Evolutionary conservation across 1,140 invertebrate species (phyloP), one percentile per base, ranked within the genome.

Genomic region (Phocides pigmalion): DNA sequence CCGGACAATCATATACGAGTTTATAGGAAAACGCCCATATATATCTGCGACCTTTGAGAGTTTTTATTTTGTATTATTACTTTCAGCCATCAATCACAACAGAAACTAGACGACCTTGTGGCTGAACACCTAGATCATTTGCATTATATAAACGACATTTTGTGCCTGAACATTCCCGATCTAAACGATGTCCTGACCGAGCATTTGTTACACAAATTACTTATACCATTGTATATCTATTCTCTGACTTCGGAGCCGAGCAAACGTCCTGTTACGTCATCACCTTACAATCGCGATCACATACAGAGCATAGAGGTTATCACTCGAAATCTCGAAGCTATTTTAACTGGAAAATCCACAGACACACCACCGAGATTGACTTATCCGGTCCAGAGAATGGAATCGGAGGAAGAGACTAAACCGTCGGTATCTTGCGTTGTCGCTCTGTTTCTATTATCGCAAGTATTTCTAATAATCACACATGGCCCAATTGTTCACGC

Each of bases 81-180:
- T 94, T 94, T 37, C 89, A 97, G 94, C 87, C 98, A 98, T 87
- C 97, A 98, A 93, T 98, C 94, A 85, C 97, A 95, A 90, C 98
- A 95, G 89, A 95, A 97, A 81, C 92, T 99, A 35, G 95, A 98
- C 11, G 98, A 99, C 90, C 93, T 99, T 47, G 98, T 99, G 2
- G 98, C 98, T 0, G 98, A 99, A 92, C 98, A 99, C 90, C 92
- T 99, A 39, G 98, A 99, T 90, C 98, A 99, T 90, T 92, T 99
- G 9, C 98, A 99, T 92, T 99, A 99, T 89, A 92, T 99, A 16
- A 99, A 99, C 82, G 99, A 99, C 74, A 99, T 99, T 82, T 93
- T 99, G 14, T 96, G 96, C 81, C 93, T 99, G 14, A 95, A 98
- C 81, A 98, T 99, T 75, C 95, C 96, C 28, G 96, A 98, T 76